Percentiles rank a stretch among this genome's conserved stretches.
Conservation (phyloP, 1,140 invertebrate species). For the Asobara japonica region DNA sequence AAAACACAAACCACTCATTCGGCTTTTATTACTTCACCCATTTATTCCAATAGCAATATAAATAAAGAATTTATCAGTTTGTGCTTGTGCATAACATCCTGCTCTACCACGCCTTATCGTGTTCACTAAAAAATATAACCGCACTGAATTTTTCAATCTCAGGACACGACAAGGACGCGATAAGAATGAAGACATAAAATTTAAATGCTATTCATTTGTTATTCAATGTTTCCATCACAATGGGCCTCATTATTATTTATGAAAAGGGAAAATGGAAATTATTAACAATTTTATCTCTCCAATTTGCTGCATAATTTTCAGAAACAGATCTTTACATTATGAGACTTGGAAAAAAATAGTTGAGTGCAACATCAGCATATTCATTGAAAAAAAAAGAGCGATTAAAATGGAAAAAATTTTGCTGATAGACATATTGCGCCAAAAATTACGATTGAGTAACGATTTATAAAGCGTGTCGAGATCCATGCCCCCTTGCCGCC, state of each 20-base stretch:
- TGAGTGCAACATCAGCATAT: too few species aligned
- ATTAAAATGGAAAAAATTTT: too few species aligned
- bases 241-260: neutral
- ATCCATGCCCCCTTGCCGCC: conserved; percentile 9
- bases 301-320: neutral
- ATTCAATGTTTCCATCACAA: neutral
- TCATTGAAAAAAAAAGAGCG: too few species aligned
- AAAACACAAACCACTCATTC: neutral
- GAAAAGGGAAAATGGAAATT: neutral
- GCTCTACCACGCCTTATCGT: neutral
- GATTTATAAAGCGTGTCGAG: neutral
- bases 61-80: conserved; percentile 11
- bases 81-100: conserved; percentile 3
- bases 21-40: neutral
- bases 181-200: neutral
- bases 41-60: neutral
- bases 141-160: neutral
- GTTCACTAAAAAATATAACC: neutral
- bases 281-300: neutral
- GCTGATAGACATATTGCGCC: too few species aligned
- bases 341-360: neutral
- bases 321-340: neutral
- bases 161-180: conserved; percentile 5
- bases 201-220: neutral
- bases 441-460: neutral